Evolutionary conservation across 2,113 vertebrate genomes (phyloP).

Genomic region (Seriola rivoliana): DNA sequence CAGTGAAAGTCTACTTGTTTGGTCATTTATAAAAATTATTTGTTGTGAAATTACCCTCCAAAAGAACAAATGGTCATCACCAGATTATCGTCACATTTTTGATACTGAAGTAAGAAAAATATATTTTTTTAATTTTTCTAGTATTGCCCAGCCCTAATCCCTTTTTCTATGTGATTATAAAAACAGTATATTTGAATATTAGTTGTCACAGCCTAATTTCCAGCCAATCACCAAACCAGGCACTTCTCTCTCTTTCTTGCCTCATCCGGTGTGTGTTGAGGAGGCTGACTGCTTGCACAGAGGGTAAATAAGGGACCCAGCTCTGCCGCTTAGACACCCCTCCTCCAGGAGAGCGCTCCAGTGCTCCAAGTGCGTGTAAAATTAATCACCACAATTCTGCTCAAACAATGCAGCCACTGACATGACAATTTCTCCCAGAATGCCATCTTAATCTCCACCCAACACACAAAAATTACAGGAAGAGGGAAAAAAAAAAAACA

Average conservation of each 20-base stretch:
- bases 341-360: conserved; percentile 73
- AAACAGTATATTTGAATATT: conserved; percentile 25
- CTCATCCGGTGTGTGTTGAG: conserved; percentile 17
- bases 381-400: conserved; percentile 86
- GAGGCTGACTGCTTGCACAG: conserved; percentile 46
- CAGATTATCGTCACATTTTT: neutral
- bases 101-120: neutral
- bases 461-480: conserved; percentile 80
- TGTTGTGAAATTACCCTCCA: neutral
- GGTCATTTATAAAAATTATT: neutral
- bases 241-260: conserved; percentile 33
- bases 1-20: neutral
- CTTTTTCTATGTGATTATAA: conserved; percentile 14
- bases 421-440: conserved; percentile 85
- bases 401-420: conserved; percentile 84
- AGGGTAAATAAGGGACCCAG: conserved; percentile 63
- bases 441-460: conserved; percentile 86
- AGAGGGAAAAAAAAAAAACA: conserved; percentile 61
- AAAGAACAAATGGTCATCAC: neutral
- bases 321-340: conserved; percentile 61
- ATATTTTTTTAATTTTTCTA: neutral
- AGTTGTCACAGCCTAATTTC: conserved; percentile 18
- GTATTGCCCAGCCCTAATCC: neutral
- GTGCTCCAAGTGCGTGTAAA: conserved; percentile 76
- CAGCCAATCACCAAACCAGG: conserved; percentile 24